Evolutionary conservation across 92 coral and sea anemone genomes (phyloP), one percentile per base, ranked within the genome.

Genomic region (Pocillopora grandis): DNA sequence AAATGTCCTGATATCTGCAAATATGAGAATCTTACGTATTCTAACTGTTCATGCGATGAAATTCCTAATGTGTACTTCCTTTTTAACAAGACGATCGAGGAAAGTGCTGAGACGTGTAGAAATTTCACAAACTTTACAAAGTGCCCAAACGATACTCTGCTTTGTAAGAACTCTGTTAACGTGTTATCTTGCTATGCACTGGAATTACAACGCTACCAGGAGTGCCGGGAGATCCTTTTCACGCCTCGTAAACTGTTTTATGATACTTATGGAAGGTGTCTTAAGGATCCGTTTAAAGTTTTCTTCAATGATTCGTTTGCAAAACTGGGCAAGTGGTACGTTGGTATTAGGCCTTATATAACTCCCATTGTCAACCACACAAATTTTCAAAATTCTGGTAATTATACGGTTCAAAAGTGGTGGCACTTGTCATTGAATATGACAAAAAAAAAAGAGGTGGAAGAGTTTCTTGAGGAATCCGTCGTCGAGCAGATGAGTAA

Each of bases 251-350:
- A 86, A 11, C 78, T 88, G 1, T 91, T 90, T 52, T 93, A 93
- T 72, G 92, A 91, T 5, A 75, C 57, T 12, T 90, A 86, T 73
- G 87, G 87, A 10, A 90, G 82, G 21, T 93, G 96, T 20, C 75
- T 75, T 5, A 35, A 83, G 48, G 88, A 93, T 75, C 93, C 93
- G 2, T 88, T 87, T 69, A 85, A 78, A 20, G 59, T 63, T 16
- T 93, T 88, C 69, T 85, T 88, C 64, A 48, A 73, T 20, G 35
- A 27, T 18, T 12, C 80, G 0, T 62, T 75, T 62, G 85, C 77
- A 0, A 81, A 71, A 37, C 59, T 69, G 0, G 85, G 85, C 1
- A 81, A 81, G 60, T 81, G 85, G 85, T 81, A 36, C 13, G 85
- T n/a, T n/a, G 85, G 76, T 10, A 58, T 81, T 2, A 16, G 69